phyloP scores from a whole-genome alignment of 2,888 invertebrate genomes.

The Scaptomyza parva region DNA sequence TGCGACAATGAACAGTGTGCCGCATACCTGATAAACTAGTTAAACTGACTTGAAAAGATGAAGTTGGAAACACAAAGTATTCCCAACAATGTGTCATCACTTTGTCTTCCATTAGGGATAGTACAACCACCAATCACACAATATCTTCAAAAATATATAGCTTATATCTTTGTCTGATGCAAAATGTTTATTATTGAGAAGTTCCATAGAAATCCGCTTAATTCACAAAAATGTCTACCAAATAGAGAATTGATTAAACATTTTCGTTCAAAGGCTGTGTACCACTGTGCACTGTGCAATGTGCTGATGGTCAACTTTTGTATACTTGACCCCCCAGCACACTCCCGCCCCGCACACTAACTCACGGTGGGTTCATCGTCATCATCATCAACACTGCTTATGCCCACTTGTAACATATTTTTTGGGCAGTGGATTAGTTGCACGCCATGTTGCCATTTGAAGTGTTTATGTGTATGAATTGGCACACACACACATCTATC shows the following conservation, averaged over 20 bases:
- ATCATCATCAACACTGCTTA: constrained; percentile 21
- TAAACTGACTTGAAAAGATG: no score
- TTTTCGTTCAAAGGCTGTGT: no score
- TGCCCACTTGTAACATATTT: constrained; percentile 80
- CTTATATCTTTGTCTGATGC: no score
- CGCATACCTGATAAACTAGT: not conserved
- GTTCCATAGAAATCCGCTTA: no score
- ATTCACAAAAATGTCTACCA: no score
- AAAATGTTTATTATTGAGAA: no score
- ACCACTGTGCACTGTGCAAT: constrained; percentile 48
- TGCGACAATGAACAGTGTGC: constrained; percentile 48
- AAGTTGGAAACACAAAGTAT: no score
- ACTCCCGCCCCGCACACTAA: constrained; percentile 16
- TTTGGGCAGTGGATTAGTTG: constrained; percentile 80
- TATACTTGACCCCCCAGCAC: constrained; percentile 21
- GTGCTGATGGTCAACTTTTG: constrained; percentile 32
- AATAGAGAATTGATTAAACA: no score
- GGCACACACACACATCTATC: constrained; percentile 33
- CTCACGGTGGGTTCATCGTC: not conserved
- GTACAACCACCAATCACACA: no score
- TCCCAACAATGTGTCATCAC: no score
- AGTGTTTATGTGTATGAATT: constrained; percentile 79
- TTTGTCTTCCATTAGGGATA: no score
- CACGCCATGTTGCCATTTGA: constrained; percentile 83
- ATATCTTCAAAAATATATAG: no score